Percentiles rank a stretch among this genome's conserved stretches.
phyloP scores from a whole-genome alignment of 37 sponge, comb jelly and placozoan species.

The Theonella swinhoei region DNA sequence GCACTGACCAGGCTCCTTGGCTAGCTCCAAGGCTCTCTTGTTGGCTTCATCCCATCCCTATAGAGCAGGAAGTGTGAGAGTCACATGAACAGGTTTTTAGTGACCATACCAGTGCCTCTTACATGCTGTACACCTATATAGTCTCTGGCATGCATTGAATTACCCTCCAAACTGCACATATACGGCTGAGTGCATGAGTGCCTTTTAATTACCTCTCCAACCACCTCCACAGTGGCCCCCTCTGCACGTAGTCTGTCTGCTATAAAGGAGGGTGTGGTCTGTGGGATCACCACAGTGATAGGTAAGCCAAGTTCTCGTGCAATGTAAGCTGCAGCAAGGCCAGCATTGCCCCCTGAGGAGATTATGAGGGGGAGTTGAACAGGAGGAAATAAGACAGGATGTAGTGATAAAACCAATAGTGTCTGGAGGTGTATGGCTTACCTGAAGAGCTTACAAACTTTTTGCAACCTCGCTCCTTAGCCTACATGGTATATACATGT shows the following conservation, averaged over 20 bases:
- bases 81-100: too few species aligned
- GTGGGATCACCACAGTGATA: constrained; percentile 85
- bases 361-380: too few species aligned
- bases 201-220: constrained; percentile 67
- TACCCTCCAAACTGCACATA: too few species aligned
- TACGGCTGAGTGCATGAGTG: too few species aligned
- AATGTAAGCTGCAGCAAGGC: constrained; percentile 87
- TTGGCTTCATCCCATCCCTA: constrained; percentile 87
- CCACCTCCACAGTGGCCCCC: constrained; percentile 64
- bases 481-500: constrained; percentile 6
- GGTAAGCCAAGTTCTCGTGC: constrained; percentile 73
- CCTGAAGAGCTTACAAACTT: constrained; percentile 69
- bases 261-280: constrained; percentile 66
- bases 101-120: too few species aligned
- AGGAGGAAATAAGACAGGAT: too few species aligned
- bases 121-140: too few species aligned
- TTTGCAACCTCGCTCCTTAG: constrained; percentile 53
- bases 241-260: constrained; percentile 40
- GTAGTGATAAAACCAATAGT: too few species aligned
- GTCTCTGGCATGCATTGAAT: too few species aligned
- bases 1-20: constrained; percentile 48
- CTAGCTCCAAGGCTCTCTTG: constrained; percentile 49
- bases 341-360: constrained; percentile 97
- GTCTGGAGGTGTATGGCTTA: too few species aligned
- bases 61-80: too few species aligned